These are phyloP conservation scores for Empis livida DNA, from an alignment of 2,888 invertebrate genomes.

Conservation along the genomic window DNA sequence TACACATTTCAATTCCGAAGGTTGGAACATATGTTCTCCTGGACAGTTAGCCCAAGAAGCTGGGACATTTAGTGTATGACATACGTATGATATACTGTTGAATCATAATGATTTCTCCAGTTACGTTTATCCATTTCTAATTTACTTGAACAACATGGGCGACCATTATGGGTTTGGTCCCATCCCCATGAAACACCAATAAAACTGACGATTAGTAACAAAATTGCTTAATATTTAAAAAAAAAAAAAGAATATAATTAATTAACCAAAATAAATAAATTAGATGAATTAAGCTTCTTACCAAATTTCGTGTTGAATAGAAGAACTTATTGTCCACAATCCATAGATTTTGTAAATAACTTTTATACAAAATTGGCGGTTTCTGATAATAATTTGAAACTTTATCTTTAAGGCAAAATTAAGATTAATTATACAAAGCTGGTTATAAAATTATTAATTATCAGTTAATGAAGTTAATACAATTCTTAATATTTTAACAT, in stretches of 20 bases:
- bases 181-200: background rate
- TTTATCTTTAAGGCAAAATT: no score
- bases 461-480: no score
- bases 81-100: conserved; percentile 6
- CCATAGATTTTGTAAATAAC: no score
- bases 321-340: background rate
- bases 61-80: background rate
- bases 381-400: no score
- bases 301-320: background rate
- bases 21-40: background rate
- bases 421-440: no score
- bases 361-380: no score
- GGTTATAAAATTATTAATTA: no score
- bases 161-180: conserved; percentile 5
- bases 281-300: no score
- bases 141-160: conserved; percentile 3
- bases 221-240: background rate
- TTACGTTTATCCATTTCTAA: conserved; percentile 1
- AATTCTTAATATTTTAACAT: no score
- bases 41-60: background rate
- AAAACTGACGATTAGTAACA: background rate
- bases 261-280: no score
- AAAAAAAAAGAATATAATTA: background rate
- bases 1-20: conserved; percentile 1
- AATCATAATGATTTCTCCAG: conserved; percentile 8